Evolutionary conservation across 2,797 vertebrate genomes (phyloP).

Genomic region (Odontamblyopus lacepedii): DNA sequence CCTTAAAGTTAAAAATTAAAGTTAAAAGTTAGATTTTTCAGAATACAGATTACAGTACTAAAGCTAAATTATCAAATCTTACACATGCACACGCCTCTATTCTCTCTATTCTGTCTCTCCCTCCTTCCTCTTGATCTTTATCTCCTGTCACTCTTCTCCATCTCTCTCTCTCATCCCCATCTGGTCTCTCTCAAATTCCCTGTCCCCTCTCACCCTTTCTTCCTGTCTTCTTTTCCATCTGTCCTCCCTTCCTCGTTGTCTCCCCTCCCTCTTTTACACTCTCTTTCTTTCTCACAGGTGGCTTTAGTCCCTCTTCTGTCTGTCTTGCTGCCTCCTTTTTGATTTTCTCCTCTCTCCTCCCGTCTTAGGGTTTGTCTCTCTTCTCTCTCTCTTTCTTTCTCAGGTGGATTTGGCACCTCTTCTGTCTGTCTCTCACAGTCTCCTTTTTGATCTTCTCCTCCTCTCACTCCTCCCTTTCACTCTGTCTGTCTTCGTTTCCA

Average conservation of each 20-base stretch:
- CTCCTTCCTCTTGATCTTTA: background rate
- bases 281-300: constrained; percentile 54
- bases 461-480: constrained; percentile 5
- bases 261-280: background rate
- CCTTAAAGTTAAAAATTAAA: too few relatives aligned
- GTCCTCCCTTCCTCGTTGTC: background rate
- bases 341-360: background rate
- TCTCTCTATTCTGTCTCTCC: background rate
- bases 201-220: background rate
- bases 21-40: too few relatives aligned
- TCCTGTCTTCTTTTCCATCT: background rate
- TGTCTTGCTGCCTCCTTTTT: constrained; percentile 10
- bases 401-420: constrained; percentile 63
- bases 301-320: constrained; percentile 60
- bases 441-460: background rate
- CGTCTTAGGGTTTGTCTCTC: constrained; percentile 10
- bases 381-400: constrained; percentile 13
- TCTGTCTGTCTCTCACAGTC: constrained; percentile 41
- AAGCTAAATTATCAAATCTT: too few relatives aligned
- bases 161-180: background rate
- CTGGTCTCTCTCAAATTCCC: constrained; percentile 15
- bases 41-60: too few relatives aligned
- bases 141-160: background rate
- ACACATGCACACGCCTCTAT: too few relatives aligned
- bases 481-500: constrained; percentile 19